Percentiles rank a stretch among this genome's conserved stretches.
Evolutionary conservation across 2,888 invertebrate genomes (phyloP).

Genomic region (Parasteatoda lunata): DNA sequence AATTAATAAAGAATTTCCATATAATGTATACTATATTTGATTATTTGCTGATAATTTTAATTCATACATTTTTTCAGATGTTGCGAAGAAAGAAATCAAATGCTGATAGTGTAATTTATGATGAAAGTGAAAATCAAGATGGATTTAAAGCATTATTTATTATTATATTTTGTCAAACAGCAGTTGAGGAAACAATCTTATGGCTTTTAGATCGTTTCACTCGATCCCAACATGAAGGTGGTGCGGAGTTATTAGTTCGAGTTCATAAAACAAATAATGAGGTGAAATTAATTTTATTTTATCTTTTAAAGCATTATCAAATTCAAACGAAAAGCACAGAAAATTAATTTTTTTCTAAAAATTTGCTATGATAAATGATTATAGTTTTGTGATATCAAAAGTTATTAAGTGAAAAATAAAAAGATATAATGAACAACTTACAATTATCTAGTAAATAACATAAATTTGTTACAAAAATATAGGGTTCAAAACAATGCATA

Average conservation of each 20-base stretch:
- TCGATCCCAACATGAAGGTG: slow-evolving; percentile 46
- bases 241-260: slow-evolving; percentile 49
- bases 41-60: background rate
- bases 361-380: no score
- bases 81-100: slow-evolving; percentile 11
- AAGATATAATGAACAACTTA: no score
- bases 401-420: no score
- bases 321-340: no score
- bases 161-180: slow-evolving; percentile 37
- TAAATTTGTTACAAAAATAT: no score
- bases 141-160: slow-evolving; percentile 48
- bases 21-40: slow-evolving; percentile 11
- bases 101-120: background rate
- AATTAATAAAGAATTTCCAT: slow-evolving; percentile 18
- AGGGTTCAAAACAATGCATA: no score
- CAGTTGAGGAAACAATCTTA: slow-evolving; percentile 34
- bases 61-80: background rate
- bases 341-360: no score
- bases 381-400: no score
- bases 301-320: no score
- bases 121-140: slow-evolving; percentile 14
- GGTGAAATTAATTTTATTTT: slow-evolving; percentile 4
- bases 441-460: no score
- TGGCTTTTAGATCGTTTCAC: slow-evolving; percentile 44
- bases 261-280: slow-evolving; percentile 16